Evolutionary conservation across 2,797 vertebrate species (phyloP), one percentile per base, ranked within the genome.

Genomic region (Muscicapa striata): DNA sequence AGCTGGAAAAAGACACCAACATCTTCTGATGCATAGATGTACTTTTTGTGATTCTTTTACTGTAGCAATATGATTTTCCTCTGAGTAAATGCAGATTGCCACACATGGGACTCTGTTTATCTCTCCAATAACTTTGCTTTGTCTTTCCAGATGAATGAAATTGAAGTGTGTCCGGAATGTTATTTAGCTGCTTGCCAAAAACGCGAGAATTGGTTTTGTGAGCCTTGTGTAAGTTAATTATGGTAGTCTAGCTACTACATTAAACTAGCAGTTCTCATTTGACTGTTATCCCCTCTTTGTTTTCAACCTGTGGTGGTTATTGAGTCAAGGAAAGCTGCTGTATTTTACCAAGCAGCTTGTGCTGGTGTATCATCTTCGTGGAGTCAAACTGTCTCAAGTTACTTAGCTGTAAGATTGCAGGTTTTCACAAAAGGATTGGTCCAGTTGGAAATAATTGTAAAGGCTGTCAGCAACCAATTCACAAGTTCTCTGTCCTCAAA

Each of bases 191-290:
- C 99, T 97, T 99, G 99, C 98, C 99, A 99, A 98, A 99, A 99
- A 98, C 98, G 99, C 94, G 99, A 99, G 87, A 99, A 99, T 98
- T 99, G 99, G 99, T 99, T 99, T 98, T 99, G 99, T 98, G 99
- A 99, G 97, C 99, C 99, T 97, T 99, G 99, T 98, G 99, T 99
- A 98, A 98, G 99, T 98, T 78, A 74, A 34, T 51, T 34, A 11
- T 38, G 29, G 27, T 58, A 20, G 32, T 62, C 34, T 55, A 68
- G 30, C 38, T 78, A 13, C 64, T 55, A 6, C 6, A 16, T 58
- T 57, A 55, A 67, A 70, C 13, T 14, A 45, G n/a, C 54, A 54
- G 27, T 58, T 77, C 30, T 68, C 40, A 29, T 84, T 76, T 84
- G 32, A 45, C 58, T 82, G 11, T 59, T 91, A 24, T 20, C 17